These are phyloP conservation scores for Magallana nippona DNA, from an alignment of 2,888 invertebrate species.

Conservation along the genomic window DNA sequence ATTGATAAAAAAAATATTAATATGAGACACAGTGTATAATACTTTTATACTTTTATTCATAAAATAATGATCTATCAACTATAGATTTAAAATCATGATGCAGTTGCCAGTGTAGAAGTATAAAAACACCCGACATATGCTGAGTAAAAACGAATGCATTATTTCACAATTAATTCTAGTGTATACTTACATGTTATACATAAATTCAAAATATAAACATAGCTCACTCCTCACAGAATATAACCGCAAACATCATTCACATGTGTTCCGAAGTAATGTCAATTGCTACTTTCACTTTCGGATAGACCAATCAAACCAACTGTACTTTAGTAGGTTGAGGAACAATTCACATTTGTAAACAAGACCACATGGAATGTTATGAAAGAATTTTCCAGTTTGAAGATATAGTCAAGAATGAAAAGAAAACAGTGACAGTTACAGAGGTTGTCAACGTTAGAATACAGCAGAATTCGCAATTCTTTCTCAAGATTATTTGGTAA, in stretches of 20 bases:
- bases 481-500: too few relatives aligned
- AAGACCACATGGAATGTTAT: slow-evolving; percentile 11
- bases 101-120: too few relatives aligned
- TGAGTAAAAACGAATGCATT: too few relatives aligned
- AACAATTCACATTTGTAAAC: not conserved
- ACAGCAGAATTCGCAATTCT: not conserved
- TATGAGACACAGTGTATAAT: too few relatives aligned
- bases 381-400: not conserved
- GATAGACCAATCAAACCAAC: slow-evolving; percentile 2
- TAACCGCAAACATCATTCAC: not conserved
- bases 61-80: too few relatives aligned
- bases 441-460: not conserved
- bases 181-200: not conserved
- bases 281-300: not conserved
- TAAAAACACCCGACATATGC: too few relatives aligned
- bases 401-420: not conserved
- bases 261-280: not conserved
- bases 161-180: too few relatives aligned
- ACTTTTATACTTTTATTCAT: too few relatives aligned
- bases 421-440: not conserved
- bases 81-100: too few relatives aligned
- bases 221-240: not conserved
- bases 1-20: too few relatives aligned
- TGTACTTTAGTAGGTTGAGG: not conserved
- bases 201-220: not conserved